Conservation (phyloP, 2,888 invertebrate species). For the Alloplasta piceator region DNA sequence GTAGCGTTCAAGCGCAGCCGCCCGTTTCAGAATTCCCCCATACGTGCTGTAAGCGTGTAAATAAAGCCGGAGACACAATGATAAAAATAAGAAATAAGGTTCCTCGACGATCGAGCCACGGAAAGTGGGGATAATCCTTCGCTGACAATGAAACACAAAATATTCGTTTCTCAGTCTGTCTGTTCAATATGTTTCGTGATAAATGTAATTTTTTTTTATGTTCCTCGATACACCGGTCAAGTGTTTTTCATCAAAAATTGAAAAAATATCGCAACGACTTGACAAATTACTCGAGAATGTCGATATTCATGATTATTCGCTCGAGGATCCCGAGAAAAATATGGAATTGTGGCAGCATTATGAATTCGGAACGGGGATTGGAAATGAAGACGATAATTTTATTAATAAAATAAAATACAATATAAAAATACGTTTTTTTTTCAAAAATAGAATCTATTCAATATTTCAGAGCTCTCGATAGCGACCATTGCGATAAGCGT, state of each 20-base stretch:
- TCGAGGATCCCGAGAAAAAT: slow-evolving; percentile 52
- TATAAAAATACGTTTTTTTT: not conserved
- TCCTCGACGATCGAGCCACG: not conserved
- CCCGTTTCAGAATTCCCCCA: no score
- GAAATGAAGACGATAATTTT: slow-evolving; percentile 83
- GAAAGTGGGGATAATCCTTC: not conserved
- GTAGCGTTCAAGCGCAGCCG: no score
- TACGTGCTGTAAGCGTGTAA: no score
- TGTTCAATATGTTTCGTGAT: slow-evolving; percentile 18
- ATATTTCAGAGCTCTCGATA: slow-evolving; percentile 71
- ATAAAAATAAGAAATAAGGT: no score
- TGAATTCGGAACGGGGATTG: slow-evolving; percentile 77
- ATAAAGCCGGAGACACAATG: no score
- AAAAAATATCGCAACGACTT: slow-evolving; percentile 45
- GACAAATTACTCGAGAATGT: slow-evolving; percentile 57
- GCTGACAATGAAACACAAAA: not conserved
- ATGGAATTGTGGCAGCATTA: slow-evolving; percentile 78
- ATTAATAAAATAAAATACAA: not conserved
- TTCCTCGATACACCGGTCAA: slow-evolving; percentile 21
- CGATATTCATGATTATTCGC: slow-evolving; percentile 34
- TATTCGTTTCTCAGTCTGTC: slow-evolving; percentile 21
- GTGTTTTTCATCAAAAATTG: slow-evolving; percentile 49
- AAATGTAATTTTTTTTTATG: slow-evolving; percentile 49
- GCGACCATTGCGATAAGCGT: slow-evolving; percentile 66
- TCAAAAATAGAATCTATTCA: not conserved